Conservation (phyloP, 2,888 invertebrate genomes). For the Druceiella hillmani region DNA sequence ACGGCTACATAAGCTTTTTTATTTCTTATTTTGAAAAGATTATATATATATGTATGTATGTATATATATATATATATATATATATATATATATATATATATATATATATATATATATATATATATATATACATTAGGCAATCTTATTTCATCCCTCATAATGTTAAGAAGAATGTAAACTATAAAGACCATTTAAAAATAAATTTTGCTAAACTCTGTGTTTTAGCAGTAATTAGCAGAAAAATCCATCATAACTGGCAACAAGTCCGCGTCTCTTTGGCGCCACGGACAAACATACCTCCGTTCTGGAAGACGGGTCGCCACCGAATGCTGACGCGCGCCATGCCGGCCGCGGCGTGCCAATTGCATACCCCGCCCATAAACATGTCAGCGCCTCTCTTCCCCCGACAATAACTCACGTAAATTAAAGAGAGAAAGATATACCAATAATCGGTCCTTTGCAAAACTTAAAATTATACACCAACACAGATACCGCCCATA, state of each 20-base stretch:
- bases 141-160: background rate
- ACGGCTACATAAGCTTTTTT: too few species aligned
- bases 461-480: slow-evolving; percentile 53
- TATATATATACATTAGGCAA: background rate
- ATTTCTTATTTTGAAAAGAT: too few species aligned
- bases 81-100: slow-evolving; percentile 1
- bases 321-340: too few species aligned
- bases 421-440: slow-evolving; percentile 53
- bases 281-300: too few species aligned
- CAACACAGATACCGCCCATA: too few species aligned
- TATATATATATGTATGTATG: slow-evolving; percentile 1
- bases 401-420: slow-evolving; percentile 48
- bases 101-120: slow-evolving; percentile 1
- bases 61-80: slow-evolving; percentile 1
- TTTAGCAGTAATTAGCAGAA: too few species aligned
- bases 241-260: too few species aligned
- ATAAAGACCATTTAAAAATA: too few species aligned
- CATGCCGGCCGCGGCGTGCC: slow-evolving; percentile 1
- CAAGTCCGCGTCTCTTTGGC: too few species aligned
- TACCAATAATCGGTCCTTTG: slow-evolving; percentile 51
- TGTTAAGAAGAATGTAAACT: background rate
- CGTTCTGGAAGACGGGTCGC: too few species aligned
- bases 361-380: slow-evolving; percentile 47
- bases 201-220: too few species aligned
- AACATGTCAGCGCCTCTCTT: slow-evolving; percentile 51